phyloP scores from a whole-genome alignment of 2,888 invertebrate genomes.

The Amiota minor region DNA sequence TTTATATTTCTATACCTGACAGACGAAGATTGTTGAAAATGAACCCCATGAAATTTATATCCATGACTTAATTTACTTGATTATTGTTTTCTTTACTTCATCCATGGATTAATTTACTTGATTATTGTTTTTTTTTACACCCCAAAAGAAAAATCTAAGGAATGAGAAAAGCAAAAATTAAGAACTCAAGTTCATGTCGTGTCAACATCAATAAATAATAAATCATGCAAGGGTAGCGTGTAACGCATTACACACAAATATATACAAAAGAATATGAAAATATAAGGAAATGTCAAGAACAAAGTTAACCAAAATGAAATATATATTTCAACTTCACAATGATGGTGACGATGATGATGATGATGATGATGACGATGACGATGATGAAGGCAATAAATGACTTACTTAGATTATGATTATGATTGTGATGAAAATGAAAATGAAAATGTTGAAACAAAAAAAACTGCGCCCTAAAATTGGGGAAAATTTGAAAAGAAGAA shows the following conservation, averaged over 20 bases:
- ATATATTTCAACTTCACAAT: conserved; percentile 29
- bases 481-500: neutral
- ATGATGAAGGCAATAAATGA: neutral
- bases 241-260: conserved; percentile 62
- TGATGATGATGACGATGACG: conserved; percentile 1
- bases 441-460: neutral
- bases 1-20: too few species aligned
- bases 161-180: conserved; percentile 47
- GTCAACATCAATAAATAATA: conserved; percentile 66
- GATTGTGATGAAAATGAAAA: neutral
- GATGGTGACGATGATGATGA: neutral
- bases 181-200: conserved; percentile 66
- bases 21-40: too few species aligned
- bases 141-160: too few species aligned
- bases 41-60: too few species aligned
- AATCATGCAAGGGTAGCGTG: conserved; percentile 66
- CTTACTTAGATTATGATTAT: too few species aligned
- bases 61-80: too few species aligned
- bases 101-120: too few species aligned
- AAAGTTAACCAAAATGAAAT: conserved; percentile 55
- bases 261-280: neutral
- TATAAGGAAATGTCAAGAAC: conserved; percentile 64
- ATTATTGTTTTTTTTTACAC: too few species aligned
- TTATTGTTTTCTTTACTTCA: too few species aligned
- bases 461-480: neutral